Conservation (phyloP, 2,888 invertebrate species). For the Poecilus cupreus region DNA sequence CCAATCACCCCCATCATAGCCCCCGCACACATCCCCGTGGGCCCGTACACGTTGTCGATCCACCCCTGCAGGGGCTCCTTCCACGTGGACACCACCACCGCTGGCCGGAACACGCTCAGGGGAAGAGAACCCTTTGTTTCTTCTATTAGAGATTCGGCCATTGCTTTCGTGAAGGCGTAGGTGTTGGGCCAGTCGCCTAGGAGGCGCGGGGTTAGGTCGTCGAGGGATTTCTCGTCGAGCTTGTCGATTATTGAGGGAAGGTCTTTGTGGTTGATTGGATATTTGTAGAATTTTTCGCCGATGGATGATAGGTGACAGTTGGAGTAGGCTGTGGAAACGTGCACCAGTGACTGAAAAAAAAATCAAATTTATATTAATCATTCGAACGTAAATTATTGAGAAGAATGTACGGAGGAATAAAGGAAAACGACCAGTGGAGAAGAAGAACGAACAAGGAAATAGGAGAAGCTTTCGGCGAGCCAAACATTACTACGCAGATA, state of each 20-base stretch:
- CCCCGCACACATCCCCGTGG: constrained; percentile 84
- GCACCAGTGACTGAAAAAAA: constrained; percentile 78
- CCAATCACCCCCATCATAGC: constrained; percentile 86
- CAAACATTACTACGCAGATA: no score
- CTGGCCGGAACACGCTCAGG: constrained; percentile 88
- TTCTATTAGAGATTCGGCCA: constrained; percentile 86
- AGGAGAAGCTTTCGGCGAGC: no score
- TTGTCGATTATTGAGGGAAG: constrained; percentile 73
- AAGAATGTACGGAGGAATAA: no score
- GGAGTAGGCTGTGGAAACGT: constrained; percentile 89
- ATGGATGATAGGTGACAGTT: constrained; percentile 81
- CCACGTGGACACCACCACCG: constrained; percentile 84
- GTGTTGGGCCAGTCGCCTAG: constrained; percentile 89
- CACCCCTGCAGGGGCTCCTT: constrained; percentile 87
- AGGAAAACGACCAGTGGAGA: no score
- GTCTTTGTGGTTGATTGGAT: constrained; percentile 74
- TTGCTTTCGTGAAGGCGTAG: constrained; percentile 92
- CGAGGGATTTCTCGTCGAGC: constrained; percentile 65
- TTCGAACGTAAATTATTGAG: no score
- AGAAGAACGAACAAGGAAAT: no score
- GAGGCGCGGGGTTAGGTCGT: constrained; percentile 73
- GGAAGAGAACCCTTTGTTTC: constrained; percentile 82
- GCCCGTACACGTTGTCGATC: constrained; percentile 94
- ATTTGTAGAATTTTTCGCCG: constrained; percentile 81
- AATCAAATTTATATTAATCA: neutral